A percentile compares a stretch with the other conserved stretches of the same genome.
phyloP scores from a whole-genome alignment of 2,888 invertebrate genomes.

The Chrysolina haemoptera region DNA sequence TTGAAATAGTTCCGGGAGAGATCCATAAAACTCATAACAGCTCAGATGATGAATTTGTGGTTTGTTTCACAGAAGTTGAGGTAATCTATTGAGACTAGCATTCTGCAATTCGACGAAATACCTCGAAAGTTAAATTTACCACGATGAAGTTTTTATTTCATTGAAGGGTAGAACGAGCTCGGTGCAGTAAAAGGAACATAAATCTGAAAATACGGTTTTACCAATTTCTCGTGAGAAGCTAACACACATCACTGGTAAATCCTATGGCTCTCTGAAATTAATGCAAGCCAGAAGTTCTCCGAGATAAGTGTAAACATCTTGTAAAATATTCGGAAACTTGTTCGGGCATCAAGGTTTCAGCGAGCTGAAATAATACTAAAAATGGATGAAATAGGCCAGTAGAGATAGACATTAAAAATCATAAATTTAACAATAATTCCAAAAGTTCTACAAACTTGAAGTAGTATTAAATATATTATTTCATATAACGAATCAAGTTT shows the following conservation, averaged over 20 bases:
- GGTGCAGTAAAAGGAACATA: not conserved
- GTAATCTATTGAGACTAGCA: not conserved
- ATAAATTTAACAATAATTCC: no score
- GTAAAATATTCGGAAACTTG: slow-evolving; percentile 4
- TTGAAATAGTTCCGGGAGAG: not conserved
- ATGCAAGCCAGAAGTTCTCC: slow-evolving; percentile 6
- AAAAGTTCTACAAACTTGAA: no score
- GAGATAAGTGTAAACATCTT: slow-evolving; percentile 6
- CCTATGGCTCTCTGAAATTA: not conserved
- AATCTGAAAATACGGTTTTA: not conserved
- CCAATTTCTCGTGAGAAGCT: not conserved
- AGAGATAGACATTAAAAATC: no score
- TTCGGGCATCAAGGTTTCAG: not conserved
- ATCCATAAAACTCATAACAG: not conserved
- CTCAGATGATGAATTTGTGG: not conserved
- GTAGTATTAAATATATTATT: no score
- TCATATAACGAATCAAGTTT: no score
- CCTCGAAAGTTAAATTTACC: not conserved
- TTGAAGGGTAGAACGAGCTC: not conserved
- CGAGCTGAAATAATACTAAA: not conserved
- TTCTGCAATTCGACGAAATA: not conserved
- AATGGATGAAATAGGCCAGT: no score
- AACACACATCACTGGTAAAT: slow-evolving; percentile 3
- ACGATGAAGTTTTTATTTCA: not conserved
- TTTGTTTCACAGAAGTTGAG: not conserved